Evolutionary conservation across 2,113 vertebrate species (phyloP).

Genomic region (Ibidorhyncha struthersii): DNA sequence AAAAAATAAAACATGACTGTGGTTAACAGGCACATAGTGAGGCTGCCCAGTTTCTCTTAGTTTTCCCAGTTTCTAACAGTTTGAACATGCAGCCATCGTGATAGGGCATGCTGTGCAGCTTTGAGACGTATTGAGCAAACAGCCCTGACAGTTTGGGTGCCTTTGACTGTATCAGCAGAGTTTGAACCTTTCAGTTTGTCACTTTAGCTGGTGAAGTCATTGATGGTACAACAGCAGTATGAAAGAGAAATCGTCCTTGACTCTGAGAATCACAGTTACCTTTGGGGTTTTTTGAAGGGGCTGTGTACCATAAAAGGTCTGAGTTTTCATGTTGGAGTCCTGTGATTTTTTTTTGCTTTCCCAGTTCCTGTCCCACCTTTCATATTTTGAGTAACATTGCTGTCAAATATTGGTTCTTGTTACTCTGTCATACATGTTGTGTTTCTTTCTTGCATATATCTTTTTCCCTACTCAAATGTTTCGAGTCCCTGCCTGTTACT

Average conservation of each 20-base stretch:
- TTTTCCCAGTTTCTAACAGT: background rate
- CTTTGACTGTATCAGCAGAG: background rate
- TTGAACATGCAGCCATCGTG: rapidly evolving
- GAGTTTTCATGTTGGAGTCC: background rate
- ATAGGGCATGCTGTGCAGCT: background rate
- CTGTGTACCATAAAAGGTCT: background rate
- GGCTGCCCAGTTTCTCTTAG: background rate
- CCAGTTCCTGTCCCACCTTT: background rate
- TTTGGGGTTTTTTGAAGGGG: background rate
- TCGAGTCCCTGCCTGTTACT: background rate
- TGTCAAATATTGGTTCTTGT: rapidly evolving
- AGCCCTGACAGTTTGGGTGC: background rate
- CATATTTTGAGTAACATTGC: background rate
- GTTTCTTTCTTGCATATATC: background rate
- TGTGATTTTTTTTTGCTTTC: background rate
- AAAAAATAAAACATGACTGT: background rate
- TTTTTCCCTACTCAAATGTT: background rate
- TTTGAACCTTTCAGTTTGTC: background rate
- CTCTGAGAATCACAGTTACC: background rate
- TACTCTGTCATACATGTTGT: rapidly evolving
- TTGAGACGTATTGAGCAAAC: rapidly evolving
- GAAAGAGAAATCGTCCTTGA: background rate
- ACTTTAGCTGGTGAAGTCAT: background rate
- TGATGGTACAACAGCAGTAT: background rate
- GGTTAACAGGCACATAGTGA: rapidly evolving